These are phyloP conservation scores for Ursus arctos DNA, from an alignment of 2,113 vertebrate species.

Conservation along the genomic window DNA sequence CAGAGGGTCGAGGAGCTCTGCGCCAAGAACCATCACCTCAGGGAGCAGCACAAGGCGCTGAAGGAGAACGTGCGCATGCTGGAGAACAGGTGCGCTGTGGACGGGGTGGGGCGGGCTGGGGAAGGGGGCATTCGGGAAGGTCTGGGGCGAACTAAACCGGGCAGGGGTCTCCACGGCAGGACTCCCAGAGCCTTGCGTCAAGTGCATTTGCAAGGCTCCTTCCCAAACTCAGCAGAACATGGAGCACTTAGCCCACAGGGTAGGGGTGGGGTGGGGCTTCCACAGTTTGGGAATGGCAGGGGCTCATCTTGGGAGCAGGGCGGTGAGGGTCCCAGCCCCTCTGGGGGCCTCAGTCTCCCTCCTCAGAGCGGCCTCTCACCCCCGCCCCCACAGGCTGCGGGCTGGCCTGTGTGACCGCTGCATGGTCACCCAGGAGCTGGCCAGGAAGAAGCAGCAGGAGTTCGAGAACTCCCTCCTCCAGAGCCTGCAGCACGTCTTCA, in stretches of 20 bases:
- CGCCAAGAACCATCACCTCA: conserved; percentile 95
- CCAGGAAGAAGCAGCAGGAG: conserved; percentile 94
- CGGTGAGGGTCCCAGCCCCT: not conserved
- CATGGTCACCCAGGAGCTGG: conserved; percentile 96
- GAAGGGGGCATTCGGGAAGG: accelerated
- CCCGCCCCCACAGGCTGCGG: conserved; percentile 88
- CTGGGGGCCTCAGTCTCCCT: accelerated
- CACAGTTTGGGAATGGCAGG: not conserved
- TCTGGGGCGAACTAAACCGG: accelerated
- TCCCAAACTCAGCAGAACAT: accelerated
- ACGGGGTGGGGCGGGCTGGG: accelerated
- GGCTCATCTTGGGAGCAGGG: accelerated
- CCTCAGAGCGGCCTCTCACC: not conserved
- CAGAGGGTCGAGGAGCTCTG: conserved; percentile 96
- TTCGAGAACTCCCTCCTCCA: conserved; percentile 93
- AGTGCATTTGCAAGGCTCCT: not conserved
- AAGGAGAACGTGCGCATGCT: conserved; percentile 96
- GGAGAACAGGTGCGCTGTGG: conserved; percentile 93
- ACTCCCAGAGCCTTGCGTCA: not conserved
- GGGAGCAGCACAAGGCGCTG: conserved; percentile 95
- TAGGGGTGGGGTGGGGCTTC: not conserved
- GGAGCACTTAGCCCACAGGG: not conserved
- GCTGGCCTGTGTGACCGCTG: conserved; percentile 98
- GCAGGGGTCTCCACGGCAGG: not conserved
- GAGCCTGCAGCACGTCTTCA: conserved; percentile 94